These are phyloP conservation scores for Ethmia dodecea DNA, from an alignment of 2,888 invertebrate species.

Conservation along the genomic window DNA sequence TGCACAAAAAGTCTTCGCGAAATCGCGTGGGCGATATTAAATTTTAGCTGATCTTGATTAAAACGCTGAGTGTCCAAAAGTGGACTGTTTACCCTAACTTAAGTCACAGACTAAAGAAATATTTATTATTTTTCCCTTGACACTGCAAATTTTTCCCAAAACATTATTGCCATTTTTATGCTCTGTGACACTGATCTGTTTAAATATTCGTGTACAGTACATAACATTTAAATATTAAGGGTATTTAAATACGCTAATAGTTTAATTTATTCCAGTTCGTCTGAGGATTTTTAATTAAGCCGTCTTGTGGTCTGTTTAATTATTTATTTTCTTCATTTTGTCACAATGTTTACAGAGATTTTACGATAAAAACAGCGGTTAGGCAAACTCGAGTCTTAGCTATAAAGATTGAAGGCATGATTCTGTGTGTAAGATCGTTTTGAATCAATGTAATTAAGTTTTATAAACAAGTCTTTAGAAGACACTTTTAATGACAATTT, in stretches of 20 bases:
- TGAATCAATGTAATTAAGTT: no score
- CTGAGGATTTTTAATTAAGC: conserved; percentile 56
- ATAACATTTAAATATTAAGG: not conserved
- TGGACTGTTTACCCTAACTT: no score
- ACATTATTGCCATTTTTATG: not conserved
- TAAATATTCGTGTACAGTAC: not conserved
- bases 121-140: not conserved
- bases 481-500: no score
- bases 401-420: no score
- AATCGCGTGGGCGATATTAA: conserved; percentile 36
- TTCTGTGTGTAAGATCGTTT: no score
- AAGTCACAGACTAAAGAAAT: conserved; percentile 4
- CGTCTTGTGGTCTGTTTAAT: conserved; percentile 49
- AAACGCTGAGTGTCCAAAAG: conserved; percentile 8
- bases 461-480: no score
- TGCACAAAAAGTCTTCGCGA: conserved; percentile 34
- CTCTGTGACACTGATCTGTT: not conserved
- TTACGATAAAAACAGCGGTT: not conserved
- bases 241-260: conserved; percentile 18
- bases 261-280: conserved; percentile 38
- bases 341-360: conserved; percentile 26
- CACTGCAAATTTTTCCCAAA: not conserved
- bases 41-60: conserved; percentile 25
- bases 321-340: conserved; percentile 36
- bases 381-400: no score